Evolutionary conservation across 2,888 invertebrate species (phyloP), one percentile per base, ranked within the genome.

Genomic region (Meghimatium bilineatum): DNA sequence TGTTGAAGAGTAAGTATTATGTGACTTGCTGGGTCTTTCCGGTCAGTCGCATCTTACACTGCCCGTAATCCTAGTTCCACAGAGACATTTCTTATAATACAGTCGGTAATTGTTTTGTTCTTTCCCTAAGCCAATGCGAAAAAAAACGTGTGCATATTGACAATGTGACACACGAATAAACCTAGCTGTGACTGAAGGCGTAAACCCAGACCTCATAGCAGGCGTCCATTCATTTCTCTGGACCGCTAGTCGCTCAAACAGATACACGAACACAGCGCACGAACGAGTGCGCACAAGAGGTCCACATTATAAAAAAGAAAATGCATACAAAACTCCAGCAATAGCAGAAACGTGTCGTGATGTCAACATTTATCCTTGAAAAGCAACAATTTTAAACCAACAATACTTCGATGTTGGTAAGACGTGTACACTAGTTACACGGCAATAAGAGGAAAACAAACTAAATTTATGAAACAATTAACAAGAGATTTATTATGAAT

Each of bases 161-260:
- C 71, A 38, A 71, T 17, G 38, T 38, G 71, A 71, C 71, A 71
- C 71, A 71, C 36, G 38, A 71, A 71, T 71, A 71, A 71, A 23
- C 71, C 38, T 8, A 26, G 71, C 20, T 38, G 26, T 71, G 71
- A 38, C 38, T 38, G 38, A 38, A 71, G 71, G 36, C 71, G 38
- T 71, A 36, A 71, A 71, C 36, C 29, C 34, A 71, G 38, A 71
- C 38, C 71, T 71, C 23, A 71, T 36, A 71, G 71, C 38, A 71
- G 34, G 38, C 71, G 38, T 38, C 38, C 38, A 71, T 71, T 71
- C 71, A 71, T 38, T 20, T 38, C 38, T 71, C 38, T 71, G 26
- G 10, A 36, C 71, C 38, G 71, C 38, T 20, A 38, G 36, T 71
- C 71, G 71, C 38, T 71, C 38, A 56, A 23, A 23, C 56, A 38